Conservation (phyloP, 2,888 invertebrate species). For the Dolichopus griseipennis region DNA sequence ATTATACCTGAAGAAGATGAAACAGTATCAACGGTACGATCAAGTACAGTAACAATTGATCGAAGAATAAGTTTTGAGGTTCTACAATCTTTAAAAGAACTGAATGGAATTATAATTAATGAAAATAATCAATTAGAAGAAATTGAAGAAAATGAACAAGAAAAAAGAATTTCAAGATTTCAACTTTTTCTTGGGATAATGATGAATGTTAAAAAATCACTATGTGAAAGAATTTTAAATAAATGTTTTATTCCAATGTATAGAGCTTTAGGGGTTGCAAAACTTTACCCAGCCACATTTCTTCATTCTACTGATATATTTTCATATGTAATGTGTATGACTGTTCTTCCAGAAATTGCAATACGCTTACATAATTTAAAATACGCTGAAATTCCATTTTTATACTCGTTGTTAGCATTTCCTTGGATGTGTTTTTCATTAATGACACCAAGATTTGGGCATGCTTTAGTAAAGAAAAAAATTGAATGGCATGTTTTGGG, state of each 20-base stretch:
- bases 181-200: constrained; percentile 27
- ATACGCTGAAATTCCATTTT: constrained; percentile 41
- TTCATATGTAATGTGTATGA: constrained; percentile 42
- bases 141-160: background rate
- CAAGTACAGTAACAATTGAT: constrained; percentile 39
- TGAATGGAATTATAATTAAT: background rate
- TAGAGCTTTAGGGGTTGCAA: constrained; percentile 36
- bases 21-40: constrained; percentile 37
- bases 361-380: constrained; percentile 40
- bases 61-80: constrained; percentile 28
- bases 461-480: constrained; percentile 35
- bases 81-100: constrained; percentile 27
- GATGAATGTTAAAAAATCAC: constrained; percentile 17
- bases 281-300: constrained; percentile 38
- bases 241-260: constrained; percentile 36
- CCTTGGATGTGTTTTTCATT: constrained; percentile 43
- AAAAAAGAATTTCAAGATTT: background rate
- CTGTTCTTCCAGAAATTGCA: constrained; percentile 39
- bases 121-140: background rate
- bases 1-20: constrained; percentile 41
- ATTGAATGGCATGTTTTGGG: constrained; percentile 40
- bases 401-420: constrained; percentile 41
- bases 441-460: constrained; percentile 42
- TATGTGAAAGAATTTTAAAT: constrained; percentile 26
- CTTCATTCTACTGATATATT: constrained; percentile 39